phyloP scores from a whole-genome alignment of 2,113 vertebrate genomes.

The Atrichornis clamosus region DNA sequence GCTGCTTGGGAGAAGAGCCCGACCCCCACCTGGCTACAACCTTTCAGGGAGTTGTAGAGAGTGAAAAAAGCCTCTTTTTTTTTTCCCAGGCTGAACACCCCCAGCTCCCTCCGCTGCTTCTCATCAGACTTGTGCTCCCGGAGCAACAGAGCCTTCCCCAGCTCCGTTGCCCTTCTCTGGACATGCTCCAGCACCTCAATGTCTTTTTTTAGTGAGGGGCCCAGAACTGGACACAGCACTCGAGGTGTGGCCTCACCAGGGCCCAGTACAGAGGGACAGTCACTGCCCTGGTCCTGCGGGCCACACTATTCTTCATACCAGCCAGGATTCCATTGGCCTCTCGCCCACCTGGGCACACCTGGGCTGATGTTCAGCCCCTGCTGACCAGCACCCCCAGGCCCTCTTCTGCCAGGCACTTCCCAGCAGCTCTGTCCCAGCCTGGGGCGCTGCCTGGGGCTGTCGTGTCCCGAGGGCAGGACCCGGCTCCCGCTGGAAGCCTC shows the following conservation, averaged over 20 bases:
- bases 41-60: not conserved
- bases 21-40: rapidly evolving
- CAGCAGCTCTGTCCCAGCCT: not conserved
- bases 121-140: not conserved
- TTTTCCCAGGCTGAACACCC: not conserved
- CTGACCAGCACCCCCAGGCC: not conserved
- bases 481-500: not conserved
- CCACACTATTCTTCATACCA: not conserved
- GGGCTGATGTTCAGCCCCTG: not conserved
- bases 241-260: not conserved
- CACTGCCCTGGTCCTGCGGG: not conserved
- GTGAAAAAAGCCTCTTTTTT: not conserved
- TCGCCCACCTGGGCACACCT: not conserved
- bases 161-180: not conserved
- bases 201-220: not conserved
- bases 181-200: not conserved
- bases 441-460: not conserved
- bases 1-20: not conserved
- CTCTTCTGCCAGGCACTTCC: not conserved
- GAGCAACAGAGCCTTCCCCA: not conserved
- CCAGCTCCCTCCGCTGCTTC: not conserved
- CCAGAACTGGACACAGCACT: not conserved
- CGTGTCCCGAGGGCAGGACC: not conserved
- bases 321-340: not conserved
- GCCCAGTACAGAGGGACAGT: not conserved